Evolutionary conservation across 2,888 invertebrate genomes (phyloP).

Genomic region (Nematopogon swammerdamellus): DNA sequence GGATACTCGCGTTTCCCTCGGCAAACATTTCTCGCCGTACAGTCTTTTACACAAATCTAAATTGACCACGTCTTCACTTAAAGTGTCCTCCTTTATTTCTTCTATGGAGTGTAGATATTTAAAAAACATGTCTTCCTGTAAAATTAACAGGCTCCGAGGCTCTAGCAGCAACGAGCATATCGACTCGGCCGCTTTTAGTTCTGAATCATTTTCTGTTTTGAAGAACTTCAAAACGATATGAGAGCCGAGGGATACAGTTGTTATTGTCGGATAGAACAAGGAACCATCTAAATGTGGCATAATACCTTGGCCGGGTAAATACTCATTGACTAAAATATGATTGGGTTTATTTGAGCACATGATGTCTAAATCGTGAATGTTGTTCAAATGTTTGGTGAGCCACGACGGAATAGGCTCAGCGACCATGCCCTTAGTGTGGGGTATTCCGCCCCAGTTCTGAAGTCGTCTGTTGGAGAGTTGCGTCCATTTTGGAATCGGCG

Average conservation of each 20-base stretch:
- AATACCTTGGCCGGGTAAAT: constrained; percentile 90
- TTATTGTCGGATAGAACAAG: constrained; percentile 87
- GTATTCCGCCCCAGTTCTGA: constrained; percentile 98
- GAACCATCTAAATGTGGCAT: constrained; percentile 97
- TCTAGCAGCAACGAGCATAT: constrained; percentile 79
- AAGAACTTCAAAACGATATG: constrained; percentile 88
- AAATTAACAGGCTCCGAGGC: constrained; percentile 81
- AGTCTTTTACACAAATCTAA: constrained; percentile 57
- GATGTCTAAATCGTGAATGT: constrained; percentile 63
- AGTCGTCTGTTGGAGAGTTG: constrained; percentile 84
- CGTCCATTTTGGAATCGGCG: constrained; percentile 96
- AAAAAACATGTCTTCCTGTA: constrained; percentile 79
- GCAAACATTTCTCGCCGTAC: constrained; percentile 54
- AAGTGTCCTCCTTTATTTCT: constrained; percentile 63
- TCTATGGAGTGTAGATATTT: constrained; percentile 85
- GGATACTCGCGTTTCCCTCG: constrained; percentile 74
- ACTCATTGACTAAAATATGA: constrained; percentile 95
- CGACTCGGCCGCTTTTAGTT: constrained; percentile 25
- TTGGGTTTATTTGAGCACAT: constrained; percentile 78
- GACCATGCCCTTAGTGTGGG: constrained; percentile 91
- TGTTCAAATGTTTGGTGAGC: constrained; percentile 70
- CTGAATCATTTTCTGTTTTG: constrained; percentile 37
- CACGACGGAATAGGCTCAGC: constrained; percentile 85
- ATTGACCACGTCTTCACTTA: constrained; percentile 62
- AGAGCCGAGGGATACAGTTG: constrained; percentile 89